Evolutionary conservation across 92 coral and sea anemone genomes (phyloP).

Genomic region (Isaurus tuberculatus): DNA sequence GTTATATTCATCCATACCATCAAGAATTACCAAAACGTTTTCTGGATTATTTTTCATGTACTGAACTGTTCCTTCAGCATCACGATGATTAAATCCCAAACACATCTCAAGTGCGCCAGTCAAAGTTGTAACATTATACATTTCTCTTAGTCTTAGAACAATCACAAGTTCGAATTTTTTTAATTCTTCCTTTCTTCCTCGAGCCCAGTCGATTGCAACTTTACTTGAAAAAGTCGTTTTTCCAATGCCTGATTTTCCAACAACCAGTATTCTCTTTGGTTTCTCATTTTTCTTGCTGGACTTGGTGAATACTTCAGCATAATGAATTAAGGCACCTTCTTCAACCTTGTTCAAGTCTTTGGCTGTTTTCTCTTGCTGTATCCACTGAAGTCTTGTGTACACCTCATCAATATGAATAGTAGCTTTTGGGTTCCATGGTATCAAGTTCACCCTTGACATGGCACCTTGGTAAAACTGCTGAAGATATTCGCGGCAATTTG

Average conservation of each 20-base stretch:
- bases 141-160: no score
- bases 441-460: neutral
- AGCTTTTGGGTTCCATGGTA: neutral
- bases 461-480: neutral
- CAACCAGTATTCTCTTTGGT: no score
- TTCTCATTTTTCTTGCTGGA: no score
- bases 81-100: slow-evolving; percentile 7
- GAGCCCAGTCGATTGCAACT: no score
- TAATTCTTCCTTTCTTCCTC: no score
- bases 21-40: neutral
- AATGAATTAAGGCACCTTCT: neutral
- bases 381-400: slow-evolving; percentile 15
- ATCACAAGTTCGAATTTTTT: no score
- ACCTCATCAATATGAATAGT: slow-evolving; percentile 2
- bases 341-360: neutral
- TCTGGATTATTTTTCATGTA: slow-evolving; percentile 18
- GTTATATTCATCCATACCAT: slow-evolving; percentile 14
- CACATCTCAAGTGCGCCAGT: no score
- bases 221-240: no score
- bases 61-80: slow-evolving; percentile 3
- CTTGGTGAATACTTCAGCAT: neutral
- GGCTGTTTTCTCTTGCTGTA: slow-evolving; percentile 21
- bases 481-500: neutral
- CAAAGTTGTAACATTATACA: no score
- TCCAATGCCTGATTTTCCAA: no score